Base-by-base conservation (phyloP, 2,888 invertebrate genomes). In the Lucinisca nassula region DNA sequence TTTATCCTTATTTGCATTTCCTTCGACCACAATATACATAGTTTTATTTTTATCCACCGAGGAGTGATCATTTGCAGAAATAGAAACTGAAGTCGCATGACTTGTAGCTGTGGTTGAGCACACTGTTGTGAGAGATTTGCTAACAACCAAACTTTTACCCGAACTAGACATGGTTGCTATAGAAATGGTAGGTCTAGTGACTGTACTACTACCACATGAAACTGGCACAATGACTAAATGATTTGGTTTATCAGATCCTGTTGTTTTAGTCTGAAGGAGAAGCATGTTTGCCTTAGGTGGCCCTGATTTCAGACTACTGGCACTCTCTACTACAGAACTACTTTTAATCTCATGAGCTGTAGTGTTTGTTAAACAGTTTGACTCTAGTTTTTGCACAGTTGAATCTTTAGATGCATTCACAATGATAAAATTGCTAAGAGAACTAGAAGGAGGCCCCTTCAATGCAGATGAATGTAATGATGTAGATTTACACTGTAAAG, bases 141-240 rank as follows among this genome's bases (percentile, higher is more conserved):
- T 67, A 4, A 67, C 67, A 35, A 67, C 35, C 17, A 35, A 21
- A 24, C 17, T 67, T 35, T 32, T 67, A 67, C 67, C n/a, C 3
- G 32, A 12, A 67, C 35, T 67, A n/a, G 67, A 67, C 67, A 67
- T 21, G 17, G 67, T 67, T 67, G 67, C 35, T 35, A 67, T 67
- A 30, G 67, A 67, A 67, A 67, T 35, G 2, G 67, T 67, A 2
- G 67, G 35, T 24, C 32, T 32, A 21, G 67, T 67, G 2, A 67
- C 67, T 17, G 67, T 67, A 17, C 35, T 67, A 17, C 24, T 67
- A 21, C 35, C 67, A 67, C 67, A 74, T 4, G 45, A 45, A 74
- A 88, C 87, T 12, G 90, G 87, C 24, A 90, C 85, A 37, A 90
- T 90, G 3, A 90, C 85, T 75, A 90, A 79, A 85, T 90, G 90